Base-by-base conservation (phyloP, 2,797 vertebrate genomes). In the Crypturellus tataupa region DNA sequence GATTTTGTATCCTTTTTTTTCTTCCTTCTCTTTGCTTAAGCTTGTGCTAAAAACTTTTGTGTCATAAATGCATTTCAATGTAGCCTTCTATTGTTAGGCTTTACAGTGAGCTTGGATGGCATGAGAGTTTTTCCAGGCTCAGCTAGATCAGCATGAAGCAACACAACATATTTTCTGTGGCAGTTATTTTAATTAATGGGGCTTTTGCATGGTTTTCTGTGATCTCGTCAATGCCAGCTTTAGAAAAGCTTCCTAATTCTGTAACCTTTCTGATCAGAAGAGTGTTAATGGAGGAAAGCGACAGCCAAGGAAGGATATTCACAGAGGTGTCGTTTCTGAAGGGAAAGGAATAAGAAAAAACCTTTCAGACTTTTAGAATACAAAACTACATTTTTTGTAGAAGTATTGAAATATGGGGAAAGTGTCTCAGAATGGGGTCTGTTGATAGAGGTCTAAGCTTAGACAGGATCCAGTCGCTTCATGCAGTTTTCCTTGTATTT, bases 121-220 rank as follows among this genome's bases (percentile, higher is more conserved):
- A 95, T 94, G 91, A 92, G 33, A 90, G 49, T 60, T 29, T 47
- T 85, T 90, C 90, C 71, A 46, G 77, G 78, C 87, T 95, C 82
- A 93, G 70, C 67, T 80, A 27, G 25, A 64, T 39, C 67, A 37
- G 85, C 85, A 73, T 94, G 94, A 96, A 69, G 80, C 82, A 93
- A 87, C 73, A 71, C 9, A 80, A 86, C 70, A 78, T 12, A 37
- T 35, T 94, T 72, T n/a, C 68, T 92, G 78, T 58, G 47, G 53
- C 68, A 86, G 83, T 75, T 94, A 33, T 58, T 60, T 87, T 97
- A 95, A 94, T 92, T 94, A 90, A 56, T 60, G 83, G 56, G 55
- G 13, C 9, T 87, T 10, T 86, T 86, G 56, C 16, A 56, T 88
- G n/a, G 27, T n/a, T 88, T 89, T 56, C 55, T 27, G 15, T 80